These are phyloP conservation scores for Chloropsis cyanopogon DNA, from an alignment of 2,113 vertebrate species.

Conservation along the genomic window DNA sequence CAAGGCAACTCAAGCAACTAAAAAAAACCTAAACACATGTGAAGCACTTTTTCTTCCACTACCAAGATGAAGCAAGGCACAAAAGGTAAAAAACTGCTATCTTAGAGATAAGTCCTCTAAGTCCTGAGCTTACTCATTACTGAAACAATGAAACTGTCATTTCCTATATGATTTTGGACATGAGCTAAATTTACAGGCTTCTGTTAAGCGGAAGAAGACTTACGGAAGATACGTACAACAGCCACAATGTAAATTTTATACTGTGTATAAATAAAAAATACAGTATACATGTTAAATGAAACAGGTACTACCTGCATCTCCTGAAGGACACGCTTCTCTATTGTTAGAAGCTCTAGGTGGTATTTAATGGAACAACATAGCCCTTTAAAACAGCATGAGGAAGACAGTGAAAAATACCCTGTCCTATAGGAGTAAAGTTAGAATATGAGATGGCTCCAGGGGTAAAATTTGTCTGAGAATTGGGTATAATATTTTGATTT, in stretches of 20 bases:
- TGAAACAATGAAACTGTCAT: background rate
- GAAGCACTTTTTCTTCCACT: background rate
- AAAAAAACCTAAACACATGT: background rate
- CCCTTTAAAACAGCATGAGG: background rate
- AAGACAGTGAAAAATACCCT: background rate
- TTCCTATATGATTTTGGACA: background rate
- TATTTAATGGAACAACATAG: background rate
- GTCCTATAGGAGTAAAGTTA: background rate
- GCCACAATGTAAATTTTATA: background rate
- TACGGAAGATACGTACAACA: background rate
- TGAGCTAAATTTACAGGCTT: background rate
- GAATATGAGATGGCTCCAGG: background rate
- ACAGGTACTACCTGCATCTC: background rate
- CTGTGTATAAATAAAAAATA: background rate
- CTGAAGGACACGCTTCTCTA: background rate
- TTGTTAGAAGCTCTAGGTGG: background rate
- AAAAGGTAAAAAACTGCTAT: background rate
- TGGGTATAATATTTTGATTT: background rate
- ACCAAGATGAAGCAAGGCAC: background rate
- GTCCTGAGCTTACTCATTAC: background rate
- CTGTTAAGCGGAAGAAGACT: background rate
- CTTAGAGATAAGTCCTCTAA: background rate
- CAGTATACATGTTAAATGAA: fast-evolving
- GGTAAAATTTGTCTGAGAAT: background rate
- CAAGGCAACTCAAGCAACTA: background rate